These are phyloP conservation scores for Eretmocerus hayati DNA, from an alignment of 2,888 invertebrate genomes.

Conservation along the genomic window DNA sequence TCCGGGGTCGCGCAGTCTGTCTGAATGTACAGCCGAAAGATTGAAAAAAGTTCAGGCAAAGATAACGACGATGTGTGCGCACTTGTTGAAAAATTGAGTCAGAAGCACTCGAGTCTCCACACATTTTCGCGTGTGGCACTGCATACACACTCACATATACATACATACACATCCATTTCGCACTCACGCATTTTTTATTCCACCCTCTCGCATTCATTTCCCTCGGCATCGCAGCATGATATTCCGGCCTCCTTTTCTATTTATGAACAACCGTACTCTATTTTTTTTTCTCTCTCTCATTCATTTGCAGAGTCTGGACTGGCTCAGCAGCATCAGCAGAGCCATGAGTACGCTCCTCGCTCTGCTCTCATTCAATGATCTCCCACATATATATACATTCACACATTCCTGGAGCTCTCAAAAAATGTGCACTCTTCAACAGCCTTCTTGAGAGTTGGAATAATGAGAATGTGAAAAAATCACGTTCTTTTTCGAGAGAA, in stretches of 20 bases:
- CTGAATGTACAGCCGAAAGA: background rate
- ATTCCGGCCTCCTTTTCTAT: background rate
- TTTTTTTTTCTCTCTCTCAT: background rate
- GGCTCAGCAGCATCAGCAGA: too few relatives aligned
- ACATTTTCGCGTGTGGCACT: background rate
- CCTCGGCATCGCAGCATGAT: background rate
- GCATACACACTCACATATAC: background rate
- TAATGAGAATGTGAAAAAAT: too few relatives aligned
- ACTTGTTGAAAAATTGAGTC: constrained; percentile 11
- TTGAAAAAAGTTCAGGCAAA: background rate
- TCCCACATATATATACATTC: too few relatives aligned
- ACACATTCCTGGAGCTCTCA: too few relatives aligned
- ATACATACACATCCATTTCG: too few relatives aligned
- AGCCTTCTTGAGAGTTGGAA: background rate
- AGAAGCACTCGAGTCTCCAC: constrained; percentile 9
- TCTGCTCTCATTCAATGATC: too few relatives aligned
- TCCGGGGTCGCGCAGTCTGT: too few relatives aligned
- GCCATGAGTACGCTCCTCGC: too few relatives aligned
- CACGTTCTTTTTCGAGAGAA: too few relatives aligned
- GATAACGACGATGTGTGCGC: constrained; percentile 3
- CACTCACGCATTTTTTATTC: background rate
- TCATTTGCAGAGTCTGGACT: background rate
- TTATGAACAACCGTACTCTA: background rate
- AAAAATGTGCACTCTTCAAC: background rate
- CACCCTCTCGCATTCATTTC: background rate